Conservation (phyloP, 2,797 vertebrate species). For the Diplodus puntazzo region DNA sequence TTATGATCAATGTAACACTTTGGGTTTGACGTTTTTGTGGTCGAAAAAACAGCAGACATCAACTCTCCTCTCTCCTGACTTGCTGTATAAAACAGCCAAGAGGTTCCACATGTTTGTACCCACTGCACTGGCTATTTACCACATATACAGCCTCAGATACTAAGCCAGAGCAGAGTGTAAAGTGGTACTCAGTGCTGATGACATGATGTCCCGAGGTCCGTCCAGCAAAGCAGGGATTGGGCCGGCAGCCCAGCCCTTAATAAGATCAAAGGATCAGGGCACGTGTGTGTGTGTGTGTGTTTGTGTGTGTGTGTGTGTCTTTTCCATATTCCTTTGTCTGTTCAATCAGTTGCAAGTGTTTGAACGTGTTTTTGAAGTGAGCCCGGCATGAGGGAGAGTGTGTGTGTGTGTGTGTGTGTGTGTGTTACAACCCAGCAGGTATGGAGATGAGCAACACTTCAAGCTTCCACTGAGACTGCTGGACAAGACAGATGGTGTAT, state of each 20-base stretch:
- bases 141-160: conserved; percentile 34
- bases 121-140: conserved; percentile 12
- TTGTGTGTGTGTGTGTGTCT: neutral
- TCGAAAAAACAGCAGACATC: neutral
- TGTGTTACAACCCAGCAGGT: conserved; percentile 59
- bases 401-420: conserved; percentile 3
- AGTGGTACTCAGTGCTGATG: conserved; percentile 46
- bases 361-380: conserved; percentile 2
- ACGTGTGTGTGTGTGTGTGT: conserved; percentile 4
- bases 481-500: conserved; percentile 68
- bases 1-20: neutral
- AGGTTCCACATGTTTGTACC: conserved; percentile 10
- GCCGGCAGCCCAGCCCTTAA: conserved; percentile 63
- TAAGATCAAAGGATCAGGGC: conserved; percentile 79
- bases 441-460: conserved; percentile 68
- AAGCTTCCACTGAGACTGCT: conserved; percentile 50
- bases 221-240: conserved; percentile 68
- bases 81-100: neutral
- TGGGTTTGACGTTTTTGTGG: neutral
- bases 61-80: conserved; percentile 8
- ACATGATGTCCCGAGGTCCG: conserved; percentile 62
- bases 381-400: neutral
- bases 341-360: conserved; percentile 9
- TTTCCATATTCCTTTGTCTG: conserved; percentile 26
- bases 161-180: conserved; percentile 45